A percentile compares a stretch with the other conserved stretches of the same genome.
Evolutionary conservation across 1,140 invertebrate genomes (phyloP).

Genomic region (Papilio dardanus): DNA sequence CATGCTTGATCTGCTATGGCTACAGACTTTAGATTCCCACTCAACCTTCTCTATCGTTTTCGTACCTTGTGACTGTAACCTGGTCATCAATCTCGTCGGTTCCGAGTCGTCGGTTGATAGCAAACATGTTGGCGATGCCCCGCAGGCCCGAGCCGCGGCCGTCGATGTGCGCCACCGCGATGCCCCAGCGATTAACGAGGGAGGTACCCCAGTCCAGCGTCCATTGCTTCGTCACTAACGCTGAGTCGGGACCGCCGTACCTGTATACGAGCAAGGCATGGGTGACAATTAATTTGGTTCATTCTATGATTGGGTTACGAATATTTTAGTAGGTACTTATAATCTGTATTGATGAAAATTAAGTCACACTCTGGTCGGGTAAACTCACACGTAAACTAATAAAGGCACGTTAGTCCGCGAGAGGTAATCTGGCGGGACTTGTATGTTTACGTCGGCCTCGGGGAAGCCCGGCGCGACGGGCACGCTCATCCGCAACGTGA

Average conservation of each 20-base stretch:
- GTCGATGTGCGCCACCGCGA: constrained; percentile 95
- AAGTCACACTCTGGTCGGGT: constrained; percentile 8
- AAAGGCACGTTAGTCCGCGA: constrained; percentile 90
- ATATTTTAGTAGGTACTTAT: neutral
- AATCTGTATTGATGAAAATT: neutral
- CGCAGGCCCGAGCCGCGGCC: constrained; percentile 93
- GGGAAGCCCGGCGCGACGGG: constrained; percentile 83
- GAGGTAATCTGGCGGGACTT: constrained; percentile 89
- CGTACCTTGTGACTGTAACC: constrained; percentile 82
- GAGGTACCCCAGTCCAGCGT: constrained; percentile 84
- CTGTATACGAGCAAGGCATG: constrained; percentile 49
- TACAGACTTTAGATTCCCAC: too few relatives aligned
- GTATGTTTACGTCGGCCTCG: constrained; percentile 87
- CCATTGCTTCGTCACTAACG: constrained; percentile 85
- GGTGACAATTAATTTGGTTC: neutral
- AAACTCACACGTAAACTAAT: constrained; percentile 90
- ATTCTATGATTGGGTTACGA: neutral
- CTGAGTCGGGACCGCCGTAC: constrained; percentile 94
- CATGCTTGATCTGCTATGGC: too few relatives aligned
- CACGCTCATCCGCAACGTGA: constrained; percentile 83
- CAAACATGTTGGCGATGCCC: constrained; percentile 91
- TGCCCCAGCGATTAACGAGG: constrained; percentile 90
- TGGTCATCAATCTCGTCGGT: constrained; percentile 95
- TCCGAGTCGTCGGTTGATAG: constrained; percentile 92
- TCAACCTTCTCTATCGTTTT: neutral